phyloP scores from a whole-genome alignment of 2,888 invertebrate species.

The Deladenus siricidicola region DNA sequence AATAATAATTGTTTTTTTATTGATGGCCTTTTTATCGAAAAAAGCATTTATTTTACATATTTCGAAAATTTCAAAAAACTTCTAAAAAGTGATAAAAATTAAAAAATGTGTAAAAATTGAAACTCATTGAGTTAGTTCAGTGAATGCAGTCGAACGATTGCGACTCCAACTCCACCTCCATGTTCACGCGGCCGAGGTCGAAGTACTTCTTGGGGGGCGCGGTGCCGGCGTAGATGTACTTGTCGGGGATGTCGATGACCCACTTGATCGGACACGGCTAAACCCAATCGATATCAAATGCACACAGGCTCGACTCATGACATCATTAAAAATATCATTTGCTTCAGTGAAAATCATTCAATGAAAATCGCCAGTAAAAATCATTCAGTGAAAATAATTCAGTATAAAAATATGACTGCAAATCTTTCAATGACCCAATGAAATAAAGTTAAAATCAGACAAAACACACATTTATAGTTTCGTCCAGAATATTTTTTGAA shows the following conservation, averaged over 20 bases:
- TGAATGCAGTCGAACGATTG: conserved; percentile 19
- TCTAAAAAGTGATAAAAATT: no score
- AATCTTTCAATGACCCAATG: no score
- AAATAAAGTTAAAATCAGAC: no score
- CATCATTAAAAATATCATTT: no score
- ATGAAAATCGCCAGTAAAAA: conserved; percentile 4
- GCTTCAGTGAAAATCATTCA: no score
- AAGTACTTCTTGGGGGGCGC: conserved; percentile 29
- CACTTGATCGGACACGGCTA: conserved; percentile 50
- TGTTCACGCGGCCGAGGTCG: conserved; percentile 38
- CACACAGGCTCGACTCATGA: no score
- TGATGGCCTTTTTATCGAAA: no score
- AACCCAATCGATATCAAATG: conserved; percentile 1
- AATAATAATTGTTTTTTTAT: no score
- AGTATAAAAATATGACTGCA: no score
- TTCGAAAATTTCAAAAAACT: no score
- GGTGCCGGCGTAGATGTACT: conserved; percentile 35
- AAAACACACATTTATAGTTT: neutral
- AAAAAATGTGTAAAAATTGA: neutral
- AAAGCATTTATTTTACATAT: no score
- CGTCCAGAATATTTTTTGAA: neutral
- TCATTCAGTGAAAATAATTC: no score
- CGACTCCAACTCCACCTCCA: conserved; percentile 41
- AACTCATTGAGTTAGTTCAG: neutral
- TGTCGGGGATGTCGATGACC: conserved; percentile 44